Base-by-base conservation (phyloP, 2,888 invertebrate genomes). In the Drosophila lacicola region DNA sequence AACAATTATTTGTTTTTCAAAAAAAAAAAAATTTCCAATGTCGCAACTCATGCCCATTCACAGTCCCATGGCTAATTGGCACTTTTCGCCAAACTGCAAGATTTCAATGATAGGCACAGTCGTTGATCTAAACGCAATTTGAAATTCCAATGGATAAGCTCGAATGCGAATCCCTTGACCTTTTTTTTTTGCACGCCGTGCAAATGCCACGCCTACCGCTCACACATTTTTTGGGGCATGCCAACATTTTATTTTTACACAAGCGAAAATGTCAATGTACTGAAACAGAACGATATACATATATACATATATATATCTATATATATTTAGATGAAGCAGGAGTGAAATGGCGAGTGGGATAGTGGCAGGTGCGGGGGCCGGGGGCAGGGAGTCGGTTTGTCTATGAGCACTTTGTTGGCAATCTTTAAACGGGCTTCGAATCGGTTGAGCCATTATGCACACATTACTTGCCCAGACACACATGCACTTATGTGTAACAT, bases 201-300 rank as follows among this genome's bases (percentile, higher is more conserved):
- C 8, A 29, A 29, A 29, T 29, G 9, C 37, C 2, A 29, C 29
- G 29, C 29, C 29, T 8, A 8, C 13, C 14, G 5, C 10, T 1
- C 13, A 11, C 39, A 10, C 9, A 47, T 37, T 70, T 70, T 8
- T 53, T 45, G 45, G 39, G 42, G 54, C 71, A 61, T 51, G 65
- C 60, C 58, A 65, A 42, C 33, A 56, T 9, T 78, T 73, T 75
- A 75, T 75, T 75, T 75, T 63, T 75, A 75, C 45, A 73, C 74
- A 68, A 63, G 55, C 64, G 58, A 65, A 73, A 76, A 76, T 78
- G 75, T 78, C 75, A 78, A 78, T 76, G 78, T 49, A 78, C 75
- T 54, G 46, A 44, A 47, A n/a, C 29, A 13, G 6, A 17, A 13
- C 14, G 37, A 53, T 10, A 39, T 11, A 51, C 17, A n/a, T 37